Percentiles rank a stretch among this genome's conserved stretches.
These are phyloP conservation scores for Zaprionus lineosus DNA, from an alignment of 2,888 invertebrate genomes.

Conservation along the genomic window DNA sequence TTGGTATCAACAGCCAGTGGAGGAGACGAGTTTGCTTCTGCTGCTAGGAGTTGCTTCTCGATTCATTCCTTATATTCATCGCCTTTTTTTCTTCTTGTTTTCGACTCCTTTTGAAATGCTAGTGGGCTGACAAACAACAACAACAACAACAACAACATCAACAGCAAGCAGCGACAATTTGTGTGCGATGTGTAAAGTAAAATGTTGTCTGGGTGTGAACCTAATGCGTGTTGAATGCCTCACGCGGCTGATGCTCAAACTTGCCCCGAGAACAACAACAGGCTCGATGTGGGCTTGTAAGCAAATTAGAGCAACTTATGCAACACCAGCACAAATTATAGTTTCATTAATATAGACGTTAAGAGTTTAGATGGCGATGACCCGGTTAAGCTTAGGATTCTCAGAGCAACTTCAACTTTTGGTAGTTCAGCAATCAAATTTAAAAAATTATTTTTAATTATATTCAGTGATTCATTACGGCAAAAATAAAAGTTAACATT, in stretches of 20 bases:
- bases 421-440: too few species aligned
- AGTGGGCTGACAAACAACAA: constrained; percentile 46
- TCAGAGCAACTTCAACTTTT: too few species aligned
- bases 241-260: constrained; percentile 47
- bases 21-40: constrained; percentile 29
- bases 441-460: too few species aligned
- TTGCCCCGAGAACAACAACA: constrained; percentile 32
- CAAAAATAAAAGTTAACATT: too few species aligned
- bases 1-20: constrained; percentile 78
- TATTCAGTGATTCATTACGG: too few species aligned
- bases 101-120: constrained; percentile 48
- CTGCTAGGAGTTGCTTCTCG: constrained; percentile 45
- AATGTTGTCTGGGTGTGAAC: constrained; percentile 75
- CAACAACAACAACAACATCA: constrained; percentile 19
- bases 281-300: constrained; percentile 55
- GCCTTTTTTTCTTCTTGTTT: constrained; percentile 44
- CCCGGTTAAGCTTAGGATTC: constrained; percentile 7
- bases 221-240: constrained; percentile 70
- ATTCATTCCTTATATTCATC: constrained; percentile 37
- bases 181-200: constrained; percentile 74
- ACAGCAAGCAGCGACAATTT: constrained; percentile 66
- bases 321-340: constrained; percentile 42
- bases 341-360: constrained; percentile 68
- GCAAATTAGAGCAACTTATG: constrained; percentile 71
- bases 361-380: constrained; percentile 34